Base-by-base conservation (phyloP, 2,797 vertebrate genomes). In the Hephaestus fuliginosus region DNA sequence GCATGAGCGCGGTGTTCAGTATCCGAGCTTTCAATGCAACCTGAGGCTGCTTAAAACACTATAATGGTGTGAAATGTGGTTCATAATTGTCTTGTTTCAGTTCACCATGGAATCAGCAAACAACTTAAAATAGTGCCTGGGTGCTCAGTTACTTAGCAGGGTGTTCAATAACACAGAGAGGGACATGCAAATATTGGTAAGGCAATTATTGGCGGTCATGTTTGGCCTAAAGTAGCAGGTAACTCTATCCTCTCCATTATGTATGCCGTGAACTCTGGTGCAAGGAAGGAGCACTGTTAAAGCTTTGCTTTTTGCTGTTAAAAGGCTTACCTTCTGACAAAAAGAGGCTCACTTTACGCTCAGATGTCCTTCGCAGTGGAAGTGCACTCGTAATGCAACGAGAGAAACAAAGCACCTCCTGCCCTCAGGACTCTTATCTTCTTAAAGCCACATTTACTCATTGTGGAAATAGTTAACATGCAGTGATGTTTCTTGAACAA, bases 171-270 rank as follows among this genome's bases (percentile, higher is more conserved):
- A 94, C 95, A 94, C 74, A 77, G 82, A 90, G 91, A 93, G 92
- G 91, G 93, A 94, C 93, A 95, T 94, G 94, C 94, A 96, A 95
- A 95, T 95, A 96, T 96, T 95, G 92, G 93, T 92, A 75, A 91
- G 94, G 94, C 93, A 94, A 93, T 95, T 95, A 96, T 93, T 88
- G 91, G 89, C 91, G 89, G 92, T 92, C 80, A 82, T 93, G 93
- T 95, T 95, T 91, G 89, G 87, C 93, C 93, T 79, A 81, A 92
- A 94, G 95, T 92, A 94, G 91, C 90, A 91, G 90, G 95, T 95
- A 96, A 96, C 94, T 92, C 90, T 90, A 96, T 93, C 93, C 88
- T 17, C 70, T 91, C 94, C 94, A 95, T 95, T 95, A 96, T 93
- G 88, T 82, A 80, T 81, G 86, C 91, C 78, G 89, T 90, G 89